Evolutionary conservation across 1,140 invertebrate species (phyloP).

Genomic region (Venustaconcha ellipsiformis): DNA sequence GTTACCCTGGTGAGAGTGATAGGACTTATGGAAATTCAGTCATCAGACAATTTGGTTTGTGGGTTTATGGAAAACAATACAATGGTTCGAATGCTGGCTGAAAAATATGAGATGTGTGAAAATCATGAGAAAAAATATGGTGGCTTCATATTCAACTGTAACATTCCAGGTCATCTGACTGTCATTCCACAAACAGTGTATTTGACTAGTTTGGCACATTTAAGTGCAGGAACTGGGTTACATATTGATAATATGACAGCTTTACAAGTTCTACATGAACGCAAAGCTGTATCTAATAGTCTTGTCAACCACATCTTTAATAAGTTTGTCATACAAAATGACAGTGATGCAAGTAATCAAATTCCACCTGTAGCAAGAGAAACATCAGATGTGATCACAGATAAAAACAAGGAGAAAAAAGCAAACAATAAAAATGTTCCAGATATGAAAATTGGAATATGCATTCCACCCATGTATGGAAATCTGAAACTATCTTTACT

Average conservation of each 20-base stretch:
- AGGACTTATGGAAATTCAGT: slow-evolving; percentile 12
- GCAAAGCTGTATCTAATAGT: too few relatives aligned
- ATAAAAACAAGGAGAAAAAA: slow-evolving; percentile 3
- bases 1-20: slow-evolving; percentile 11
- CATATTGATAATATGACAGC: too few relatives aligned
- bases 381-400: too few relatives aligned
- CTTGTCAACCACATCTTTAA: too few relatives aligned
- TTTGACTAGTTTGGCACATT: too few relatives aligned
- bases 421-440: not conserved
- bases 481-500: slow-evolving; percentile 49
- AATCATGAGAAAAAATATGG: slow-evolving; percentile 24
- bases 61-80: not conserved
- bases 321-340: too few relatives aligned
- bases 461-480: slow-evolving; percentile 66
- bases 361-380: too few relatives aligned
- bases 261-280: too few relatives aligned
- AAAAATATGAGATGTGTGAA: slow-evolving; percentile 19
- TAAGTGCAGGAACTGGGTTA: too few relatives aligned
- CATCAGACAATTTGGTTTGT: slow-evolving; percentile 8
- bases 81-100: slow-evolving; percentile 5
- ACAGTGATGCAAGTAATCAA: too few relatives aligned
- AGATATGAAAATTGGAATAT: slow-evolving; percentile 73
- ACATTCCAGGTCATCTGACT: not conserved
- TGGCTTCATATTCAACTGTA: slow-evolving; percentile 26
- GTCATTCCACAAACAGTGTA: too few relatives aligned